Percentiles rank a stretch among this genome's conserved stretches.
phyloP scores from a whole-genome alignment of 2,797 vertebrate species.

The Coracias cyanogaster region DNA sequence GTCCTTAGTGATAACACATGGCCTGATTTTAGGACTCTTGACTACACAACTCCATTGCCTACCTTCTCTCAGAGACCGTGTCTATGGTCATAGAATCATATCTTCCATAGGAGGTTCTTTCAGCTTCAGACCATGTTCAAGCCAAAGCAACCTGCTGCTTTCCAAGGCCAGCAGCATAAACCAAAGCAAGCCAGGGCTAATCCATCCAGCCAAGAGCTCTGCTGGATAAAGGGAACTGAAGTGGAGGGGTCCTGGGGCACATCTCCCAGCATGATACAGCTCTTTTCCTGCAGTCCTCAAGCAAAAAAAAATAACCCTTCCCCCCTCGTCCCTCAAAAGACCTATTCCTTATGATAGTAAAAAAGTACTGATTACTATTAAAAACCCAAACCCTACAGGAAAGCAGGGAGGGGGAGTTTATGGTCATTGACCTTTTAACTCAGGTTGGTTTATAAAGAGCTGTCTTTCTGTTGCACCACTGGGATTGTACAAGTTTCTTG shows the following conservation, averaged over 20 bases:
- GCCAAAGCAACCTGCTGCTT: not conserved
- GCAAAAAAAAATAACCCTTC: not conserved
- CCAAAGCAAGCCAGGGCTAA: not conserved
- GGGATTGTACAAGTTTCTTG: conserved; percentile 55
- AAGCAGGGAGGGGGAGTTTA: conserved; percentile 41
- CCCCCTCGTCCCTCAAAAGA: not conserved
- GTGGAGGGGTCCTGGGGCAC: not conserved
- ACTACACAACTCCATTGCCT: not conserved
- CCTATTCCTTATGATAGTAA: not conserved
- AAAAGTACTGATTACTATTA: conserved; percentile 46
- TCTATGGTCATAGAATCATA: too few species aligned
- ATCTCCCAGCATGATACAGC: conserved; percentile 8
- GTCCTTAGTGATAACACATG: not conserved
- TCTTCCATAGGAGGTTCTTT: not conserved
- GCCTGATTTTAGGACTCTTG: not conserved
- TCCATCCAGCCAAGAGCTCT: not conserved
- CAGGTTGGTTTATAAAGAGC: conserved; percentile 72
- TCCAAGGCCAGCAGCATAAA: not conserved
- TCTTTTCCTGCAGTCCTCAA: not conserved
- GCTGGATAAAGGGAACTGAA: not conserved
- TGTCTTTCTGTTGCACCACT: conserved; percentile 64
- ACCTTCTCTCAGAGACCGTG: not conserved
- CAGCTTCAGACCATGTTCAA: not conserved
- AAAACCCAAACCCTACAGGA: conserved; percentile 55
- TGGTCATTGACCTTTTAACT: conserved; percentile 72